Evolutionary conservation across 2,888 invertebrate genomes (phyloP).

Genomic region (Rhamphomyia laevipes): DNA sequence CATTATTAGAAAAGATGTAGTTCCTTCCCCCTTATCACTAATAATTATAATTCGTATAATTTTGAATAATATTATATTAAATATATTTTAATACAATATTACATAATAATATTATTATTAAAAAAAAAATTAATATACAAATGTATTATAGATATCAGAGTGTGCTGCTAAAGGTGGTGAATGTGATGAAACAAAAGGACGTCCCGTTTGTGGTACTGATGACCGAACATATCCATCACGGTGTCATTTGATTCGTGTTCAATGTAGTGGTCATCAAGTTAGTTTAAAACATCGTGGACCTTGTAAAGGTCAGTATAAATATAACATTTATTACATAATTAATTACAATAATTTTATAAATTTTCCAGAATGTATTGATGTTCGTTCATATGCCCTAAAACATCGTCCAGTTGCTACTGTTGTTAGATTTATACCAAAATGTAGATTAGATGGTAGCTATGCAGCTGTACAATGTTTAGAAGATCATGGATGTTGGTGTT

Average conservation of each 20-base stretch:
- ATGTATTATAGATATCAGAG: conserved; percentile 28
- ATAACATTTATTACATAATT: background rate
- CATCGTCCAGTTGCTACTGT: conserved; percentile 39
- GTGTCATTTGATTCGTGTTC: conserved; percentile 64
- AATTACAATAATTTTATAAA: background rate
- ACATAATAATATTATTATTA: background rate
- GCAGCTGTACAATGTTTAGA: conserved; percentile 75
- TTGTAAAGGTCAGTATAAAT: conserved; percentile 47
- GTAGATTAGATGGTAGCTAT: conserved; percentile 73
- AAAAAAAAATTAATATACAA: background rate
- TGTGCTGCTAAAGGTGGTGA: conserved; percentile 36
- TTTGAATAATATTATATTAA: no score
- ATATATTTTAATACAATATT: no score
- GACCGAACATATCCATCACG: conserved; percentile 69
- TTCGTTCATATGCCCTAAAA: conserved; percentile 33
- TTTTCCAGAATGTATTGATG: conserved; percentile 42
- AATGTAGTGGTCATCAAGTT: conserved; percentile 63
- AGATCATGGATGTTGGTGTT: conserved; percentile 82
- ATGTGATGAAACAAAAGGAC: conserved; percentile 35
- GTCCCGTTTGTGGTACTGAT: conserved; percentile 44
- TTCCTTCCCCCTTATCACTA: no score
- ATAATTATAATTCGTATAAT: no score
- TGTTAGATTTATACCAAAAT: conserved; percentile 59
- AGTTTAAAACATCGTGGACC: conserved; percentile 61
- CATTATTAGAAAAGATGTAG: no score